Conservation (phyloP, 2,113 vertebrate genomes). For the Sander vitreus region DNA sequence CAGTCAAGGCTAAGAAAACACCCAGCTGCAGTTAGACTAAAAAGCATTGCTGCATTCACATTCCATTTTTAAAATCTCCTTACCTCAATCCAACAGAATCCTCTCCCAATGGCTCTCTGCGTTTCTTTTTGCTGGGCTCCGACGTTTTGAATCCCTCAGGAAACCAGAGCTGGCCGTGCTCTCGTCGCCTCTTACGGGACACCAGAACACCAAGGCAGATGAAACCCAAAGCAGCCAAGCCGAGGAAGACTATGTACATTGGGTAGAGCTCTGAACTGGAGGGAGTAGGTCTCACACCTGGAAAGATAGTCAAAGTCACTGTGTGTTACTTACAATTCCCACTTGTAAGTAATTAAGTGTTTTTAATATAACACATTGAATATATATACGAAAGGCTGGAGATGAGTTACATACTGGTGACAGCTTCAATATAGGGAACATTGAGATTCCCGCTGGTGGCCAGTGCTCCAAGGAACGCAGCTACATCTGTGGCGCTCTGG, state of each 20-base stretch:
- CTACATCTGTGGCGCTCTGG: constrained; percentile 94
- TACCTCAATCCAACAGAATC: constrained; percentile 98
- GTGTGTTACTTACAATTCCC: constrained; percentile 2
- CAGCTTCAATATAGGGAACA: constrained; percentile 96
- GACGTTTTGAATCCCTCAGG: constrained; percentile 96
- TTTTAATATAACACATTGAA: background rate
- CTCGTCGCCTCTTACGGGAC: constrained; percentile 91
- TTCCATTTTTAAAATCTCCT: constrained; percentile 62
- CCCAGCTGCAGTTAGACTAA: background rate
- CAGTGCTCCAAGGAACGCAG: constrained; percentile 94
- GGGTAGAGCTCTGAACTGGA: constrained; percentile 87
- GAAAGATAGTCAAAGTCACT: constrained; percentile 35
- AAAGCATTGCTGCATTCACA: background rate
- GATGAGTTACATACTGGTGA: constrained; percentile 89
- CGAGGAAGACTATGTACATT: constrained; percentile 89
- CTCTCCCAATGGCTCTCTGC: constrained; percentile 94
- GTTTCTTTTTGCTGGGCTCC: constrained; percentile 96
- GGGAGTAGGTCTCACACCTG: constrained; percentile 88
- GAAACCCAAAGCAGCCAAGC: constrained; percentile 85
- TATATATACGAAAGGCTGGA: constrained; percentile 12
- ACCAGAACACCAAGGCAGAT: constrained; percentile 90
- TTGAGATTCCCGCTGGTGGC: constrained; percentile 94
- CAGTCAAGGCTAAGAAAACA: background rate
- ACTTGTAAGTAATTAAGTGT: no score
- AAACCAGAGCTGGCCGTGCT: constrained; percentile 98